Conservation (phyloP, 2,888 invertebrate genomes). For the Drosophila yooni region DNA sequence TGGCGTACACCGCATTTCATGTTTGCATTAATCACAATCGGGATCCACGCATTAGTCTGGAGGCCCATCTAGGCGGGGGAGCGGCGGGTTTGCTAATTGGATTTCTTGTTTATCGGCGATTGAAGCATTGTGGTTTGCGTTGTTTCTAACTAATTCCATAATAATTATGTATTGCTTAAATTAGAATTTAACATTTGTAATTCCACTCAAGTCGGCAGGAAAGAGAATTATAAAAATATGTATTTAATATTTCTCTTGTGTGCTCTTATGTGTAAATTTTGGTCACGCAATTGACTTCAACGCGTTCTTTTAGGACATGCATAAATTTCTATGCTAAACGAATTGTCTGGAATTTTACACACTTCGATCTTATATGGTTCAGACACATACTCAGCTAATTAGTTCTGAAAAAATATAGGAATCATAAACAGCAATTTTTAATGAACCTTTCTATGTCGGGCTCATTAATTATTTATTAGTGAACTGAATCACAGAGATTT, state of each 20-base stretch:
- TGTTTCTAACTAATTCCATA: constrained; percentile 25
- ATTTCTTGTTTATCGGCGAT: constrained; percentile 55
- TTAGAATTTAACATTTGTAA: constrained; percentile 33
- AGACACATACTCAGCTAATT: constrained; percentile 14
- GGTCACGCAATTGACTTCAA: constrained; percentile 15
- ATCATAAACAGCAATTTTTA: neutral
- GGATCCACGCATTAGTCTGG: constrained; percentile 88
- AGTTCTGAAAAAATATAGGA: constrained; percentile 1
- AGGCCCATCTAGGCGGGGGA: constrained; percentile 90
- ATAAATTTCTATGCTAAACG: constrained; percentile 19
- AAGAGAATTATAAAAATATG: constrained; percentile 6
- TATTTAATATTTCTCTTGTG: neutral
- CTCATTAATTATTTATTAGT: constrained; percentile 35
- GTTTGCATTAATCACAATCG: constrained; percentile 84
- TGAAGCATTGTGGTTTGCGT: constrained; percentile 12
- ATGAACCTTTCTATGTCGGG: constrained; percentile 1
- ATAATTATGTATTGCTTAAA: constrained; percentile 14
- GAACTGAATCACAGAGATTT: constrained; percentile 10
- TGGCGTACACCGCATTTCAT: constrained; percentile 86
- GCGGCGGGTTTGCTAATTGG: constrained; percentile 86
- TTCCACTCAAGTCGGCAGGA: constrained; percentile 33
- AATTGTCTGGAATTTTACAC: constrained; percentile 27
- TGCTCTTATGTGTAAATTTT: constrained; percentile 26
- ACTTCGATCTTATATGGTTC: neutral
- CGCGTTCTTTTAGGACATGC: constrained; percentile 28